phyloP scores from a whole-genome alignment of 2,797 vertebrate species.

The Capromys pilorides region DNA sequence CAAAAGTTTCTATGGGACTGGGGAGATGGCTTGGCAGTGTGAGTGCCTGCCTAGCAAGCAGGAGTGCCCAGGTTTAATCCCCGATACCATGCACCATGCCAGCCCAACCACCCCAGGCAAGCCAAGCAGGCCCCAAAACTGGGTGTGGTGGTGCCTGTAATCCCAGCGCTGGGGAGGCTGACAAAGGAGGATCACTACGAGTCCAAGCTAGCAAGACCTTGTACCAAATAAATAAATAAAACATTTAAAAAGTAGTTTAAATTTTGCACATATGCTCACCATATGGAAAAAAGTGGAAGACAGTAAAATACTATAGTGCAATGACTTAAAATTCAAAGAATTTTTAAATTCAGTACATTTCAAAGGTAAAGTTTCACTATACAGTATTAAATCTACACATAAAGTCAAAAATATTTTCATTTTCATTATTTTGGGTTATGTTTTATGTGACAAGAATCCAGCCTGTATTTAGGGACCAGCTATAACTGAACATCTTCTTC shows the following conservation, averaged over 20 bases:
- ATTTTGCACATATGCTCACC: neutral
- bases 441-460: neutral
- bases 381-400: neutral
- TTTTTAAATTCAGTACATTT: neutral
- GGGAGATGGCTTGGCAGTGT: no score
- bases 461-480: neutral
- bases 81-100: no score
- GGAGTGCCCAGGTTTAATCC: no score
- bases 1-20: neutral
- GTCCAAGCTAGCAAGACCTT: no score
- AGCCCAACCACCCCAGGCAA: no score
- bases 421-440: neutral
- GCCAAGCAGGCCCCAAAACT: no score
- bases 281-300: neutral
- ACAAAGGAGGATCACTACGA: no score
- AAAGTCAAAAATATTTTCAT: neutral
- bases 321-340: neutral
- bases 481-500: neutral
- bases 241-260: neutral
- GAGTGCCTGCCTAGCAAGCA: no score
- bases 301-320: neutral
- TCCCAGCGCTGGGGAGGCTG: no score
- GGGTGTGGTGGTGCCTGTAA: no score
- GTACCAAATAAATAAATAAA: no score
- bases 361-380: neutral